Percentiles rank a stretch among this genome's conserved stretches.
These are phyloP conservation scores for Nycticorax nycticorax DNA, from an alignment of 2,113 vertebrate genomes.

Conservation along the genomic window DNA sequence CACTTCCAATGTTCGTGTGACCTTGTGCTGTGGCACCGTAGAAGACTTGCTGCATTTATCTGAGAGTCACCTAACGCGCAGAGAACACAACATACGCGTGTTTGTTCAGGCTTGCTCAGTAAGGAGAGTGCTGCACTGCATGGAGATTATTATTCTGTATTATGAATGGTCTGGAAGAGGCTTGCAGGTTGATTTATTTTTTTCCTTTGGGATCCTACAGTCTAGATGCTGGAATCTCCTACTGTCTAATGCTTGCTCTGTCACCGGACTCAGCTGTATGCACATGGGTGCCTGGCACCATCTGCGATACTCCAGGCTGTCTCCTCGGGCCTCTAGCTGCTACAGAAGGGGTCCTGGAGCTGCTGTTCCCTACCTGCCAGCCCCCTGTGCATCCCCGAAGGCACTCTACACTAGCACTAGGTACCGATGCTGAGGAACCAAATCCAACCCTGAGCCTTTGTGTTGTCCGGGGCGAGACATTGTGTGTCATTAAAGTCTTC, in stretches of 20 bases:
- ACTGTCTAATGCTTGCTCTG: background rate
- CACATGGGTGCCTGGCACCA: background rate
- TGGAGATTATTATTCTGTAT: background rate
- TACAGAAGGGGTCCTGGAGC: background rate
- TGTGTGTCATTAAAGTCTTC: fast-evolving
- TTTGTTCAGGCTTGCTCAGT: background rate
- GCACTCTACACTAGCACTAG: background rate
- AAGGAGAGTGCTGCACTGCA: background rate
- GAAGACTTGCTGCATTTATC: background rate
- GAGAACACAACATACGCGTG: fast-evolving
- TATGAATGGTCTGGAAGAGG: background rate
- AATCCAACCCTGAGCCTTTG: background rate
- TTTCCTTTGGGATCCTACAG: background rate
- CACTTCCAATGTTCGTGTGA: background rate
- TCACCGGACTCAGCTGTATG: background rate
- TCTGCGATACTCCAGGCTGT: background rate
- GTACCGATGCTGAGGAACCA: background rate
- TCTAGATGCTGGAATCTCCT: background rate
- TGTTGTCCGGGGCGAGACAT: background rate
- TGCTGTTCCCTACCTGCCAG: background rate
- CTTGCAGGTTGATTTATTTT: background rate
- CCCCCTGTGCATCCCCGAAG: background rate
- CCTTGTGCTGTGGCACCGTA: background rate
- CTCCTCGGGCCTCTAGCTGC: background rate
- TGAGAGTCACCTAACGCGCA: background rate